A percentile compares a stretch with the other conserved stretches of the same genome.
Conservation (phyloP, 2,888 invertebrate species). For the Tetramorium bicarinatum region DNA sequence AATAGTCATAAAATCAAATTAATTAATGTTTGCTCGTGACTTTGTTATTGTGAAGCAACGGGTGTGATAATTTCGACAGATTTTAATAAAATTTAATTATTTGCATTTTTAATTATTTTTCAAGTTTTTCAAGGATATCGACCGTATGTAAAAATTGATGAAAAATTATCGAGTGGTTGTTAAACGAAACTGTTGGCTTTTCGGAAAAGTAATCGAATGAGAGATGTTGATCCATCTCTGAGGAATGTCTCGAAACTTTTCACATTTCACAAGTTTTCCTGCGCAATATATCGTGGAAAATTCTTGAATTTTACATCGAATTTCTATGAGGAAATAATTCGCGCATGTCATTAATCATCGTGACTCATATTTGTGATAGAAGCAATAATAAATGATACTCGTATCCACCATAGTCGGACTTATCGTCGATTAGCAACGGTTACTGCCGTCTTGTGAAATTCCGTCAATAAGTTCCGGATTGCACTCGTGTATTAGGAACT, state of each 20-base stretch:
- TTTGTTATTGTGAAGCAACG: constrained; percentile 8
- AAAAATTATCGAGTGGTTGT: constrained; percentile 18
- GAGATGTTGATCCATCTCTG: constrained; percentile 4
- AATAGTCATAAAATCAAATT: constrained; percentile 46
- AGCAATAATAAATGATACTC: neutral
- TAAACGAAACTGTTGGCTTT: constrained; percentile 12
- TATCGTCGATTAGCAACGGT: constrained; percentile 15
- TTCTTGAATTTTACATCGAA: constrained; percentile 8
- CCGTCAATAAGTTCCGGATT: constrained; percentile 30
- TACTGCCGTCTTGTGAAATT: constrained; percentile 21
- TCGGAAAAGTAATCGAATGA: constrained; percentile 16
- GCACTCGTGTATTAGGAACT: constrained; percentile 9
- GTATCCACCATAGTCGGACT: neutral
- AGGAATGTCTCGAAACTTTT: constrained; percentile 29
- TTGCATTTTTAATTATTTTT: constrained; percentile 40
- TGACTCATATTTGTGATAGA: neutral
- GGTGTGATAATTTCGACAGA: constrained; percentile 30
- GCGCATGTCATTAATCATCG: constrained; percentile 1
- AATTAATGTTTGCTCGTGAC: constrained; percentile 41
- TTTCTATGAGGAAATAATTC: constrained; percentile 23
- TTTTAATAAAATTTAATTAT: constrained; percentile 33
- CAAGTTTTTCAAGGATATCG: neutral
- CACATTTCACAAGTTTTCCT: constrained; percentile 12
- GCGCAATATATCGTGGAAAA: constrained; percentile 23
- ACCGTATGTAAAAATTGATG: neutral